Conservation (phyloP, 2,797 vertebrate species). For the Darevskia nairensis region DNA sequence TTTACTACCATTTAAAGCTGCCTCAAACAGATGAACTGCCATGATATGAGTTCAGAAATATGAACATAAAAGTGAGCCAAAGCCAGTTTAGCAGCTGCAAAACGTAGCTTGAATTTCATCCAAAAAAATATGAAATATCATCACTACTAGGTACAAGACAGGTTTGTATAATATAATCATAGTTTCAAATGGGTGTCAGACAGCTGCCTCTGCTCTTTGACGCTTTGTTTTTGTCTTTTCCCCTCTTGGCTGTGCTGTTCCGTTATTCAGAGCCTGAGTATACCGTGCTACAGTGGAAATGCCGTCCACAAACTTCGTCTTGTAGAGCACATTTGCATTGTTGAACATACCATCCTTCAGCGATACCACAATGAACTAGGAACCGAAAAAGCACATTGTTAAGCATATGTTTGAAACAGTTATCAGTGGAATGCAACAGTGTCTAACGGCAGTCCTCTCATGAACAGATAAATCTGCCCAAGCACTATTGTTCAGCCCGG, state of each 20-base stretch:
- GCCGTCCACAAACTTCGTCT: constrained; percentile 94
- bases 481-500: too few species aligned
- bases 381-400: background rate
- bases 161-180: background rate
- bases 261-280: constrained; percentile 75
- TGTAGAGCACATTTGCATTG: constrained; percentile 96
- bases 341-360: constrained; percentile 98
- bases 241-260: constrained; percentile 51
- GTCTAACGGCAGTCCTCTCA: background rate
- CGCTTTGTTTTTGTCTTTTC: constrained; percentile 78
- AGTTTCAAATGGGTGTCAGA: constrained; percentile 32
- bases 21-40: background rate
- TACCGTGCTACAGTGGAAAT: constrained; percentile 88
- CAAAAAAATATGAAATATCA: background rate
- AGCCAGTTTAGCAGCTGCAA: background rate
- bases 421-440: background rate
- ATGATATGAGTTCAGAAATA: background rate
- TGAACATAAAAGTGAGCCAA: background rate
- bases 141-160: background rate
- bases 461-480: background rate
- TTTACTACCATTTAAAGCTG: too few species aligned
- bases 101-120: background rate
- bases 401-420: background rate
- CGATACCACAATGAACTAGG: constrained; percentile 95
- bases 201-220: constrained; percentile 54